Evolutionary conservation across 2,113 vertebrate species (phyloP), one percentile per base, ranked within the genome.

Genomic region (Bubo bubo): DNA sequence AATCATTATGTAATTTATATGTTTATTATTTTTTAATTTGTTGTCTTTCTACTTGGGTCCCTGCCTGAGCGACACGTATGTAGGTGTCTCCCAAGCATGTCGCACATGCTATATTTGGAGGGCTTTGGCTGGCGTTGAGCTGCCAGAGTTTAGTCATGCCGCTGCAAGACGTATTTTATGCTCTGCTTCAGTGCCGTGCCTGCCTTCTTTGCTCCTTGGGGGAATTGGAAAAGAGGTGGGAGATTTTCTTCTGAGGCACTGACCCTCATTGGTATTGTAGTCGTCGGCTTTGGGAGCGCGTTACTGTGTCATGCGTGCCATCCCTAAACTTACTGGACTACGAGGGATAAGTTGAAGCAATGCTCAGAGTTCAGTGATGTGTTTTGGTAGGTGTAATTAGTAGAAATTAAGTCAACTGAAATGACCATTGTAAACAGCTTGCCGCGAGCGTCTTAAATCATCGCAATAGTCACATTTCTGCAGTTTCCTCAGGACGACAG

Each of bases 281-380:
- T 17, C 7, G 5, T 28, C 0, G 10, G 41, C 19, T 59, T 10
- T 30, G 49, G 53, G 30, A 68, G 20, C 2, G 5, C 34, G 43
- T 53, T 83, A 3, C 9, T 1, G 23, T 1, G 6, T 52, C 1
- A 7, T 13, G 34, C 0, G 3, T 5, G 17, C 55, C 26, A 0
- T 10, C 22, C n/a, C 13, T 20, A 2, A 12, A 63, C 47, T 85
- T 52, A 4, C 66, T 2, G 9, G 43, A 2, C 43, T 24, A 12
- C 0, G 43, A 55, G 30, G 32, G 60, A 8, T 9, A 0, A 0
- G 6, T 16, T 26, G 49, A 18, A 16, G n/a, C 2, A 26, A 6
- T 52, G 49, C 27, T 24, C 0, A 15, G 67, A 49, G 63, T 77
- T 74, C 9, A n/a, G 26, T 19, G 23, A 11, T 23, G 13, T 52